Base-by-base conservation (phyloP, 2,797 vertebrate species). In the Apodemus agrarius region DNA sequence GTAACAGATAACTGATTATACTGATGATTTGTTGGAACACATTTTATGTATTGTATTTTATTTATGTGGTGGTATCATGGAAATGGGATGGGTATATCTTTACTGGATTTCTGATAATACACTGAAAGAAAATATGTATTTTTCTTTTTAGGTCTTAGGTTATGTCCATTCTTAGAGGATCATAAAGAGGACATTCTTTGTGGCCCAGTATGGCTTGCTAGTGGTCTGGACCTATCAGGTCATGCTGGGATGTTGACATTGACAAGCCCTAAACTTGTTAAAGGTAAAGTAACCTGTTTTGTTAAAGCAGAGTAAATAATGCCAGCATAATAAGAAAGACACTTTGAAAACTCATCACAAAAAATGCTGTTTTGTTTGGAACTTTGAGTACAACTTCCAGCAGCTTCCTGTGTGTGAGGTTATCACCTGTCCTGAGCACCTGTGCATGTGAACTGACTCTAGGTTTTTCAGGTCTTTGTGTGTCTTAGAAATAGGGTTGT, bases 101-200 rank as follows among this genome's bases (percentile, higher is more conserved):
- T 90, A 57, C 34, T 79, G 16, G 5, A 31, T 94, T 97, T 90
- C 79, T 78, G 83, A 52, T 89, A 84, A 52, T 2, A 78, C 26
- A 46, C 57, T 94, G 74, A 97, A 82, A 75, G 82, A 93, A 96
- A 95, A 90, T 90, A 0, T 91, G 1, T 97, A 14, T 90, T 93
- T 95, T 95, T 96, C 57, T 52, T 94, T 97, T 92, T 97, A 99
- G 99, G 99, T 97, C 99, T 99, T 92, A 98, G 99, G 96, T 98
- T 99, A 86, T 99, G 99, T 98, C 98, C 99, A 0, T 99, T 99
- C 98, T 98, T 99, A 87, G 99, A 99, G 97, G 99, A 99, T 95
- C 99, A 99, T 98, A 99, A 99, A 96, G 99, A 99, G 97, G 99
- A 99, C 97, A 99, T 99, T 98, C 98, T 99, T 52, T 99, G 99